Evolutionary conservation across 1,140 invertebrate genomes (phyloP).

Genomic region (Diprion similis): DNA sequence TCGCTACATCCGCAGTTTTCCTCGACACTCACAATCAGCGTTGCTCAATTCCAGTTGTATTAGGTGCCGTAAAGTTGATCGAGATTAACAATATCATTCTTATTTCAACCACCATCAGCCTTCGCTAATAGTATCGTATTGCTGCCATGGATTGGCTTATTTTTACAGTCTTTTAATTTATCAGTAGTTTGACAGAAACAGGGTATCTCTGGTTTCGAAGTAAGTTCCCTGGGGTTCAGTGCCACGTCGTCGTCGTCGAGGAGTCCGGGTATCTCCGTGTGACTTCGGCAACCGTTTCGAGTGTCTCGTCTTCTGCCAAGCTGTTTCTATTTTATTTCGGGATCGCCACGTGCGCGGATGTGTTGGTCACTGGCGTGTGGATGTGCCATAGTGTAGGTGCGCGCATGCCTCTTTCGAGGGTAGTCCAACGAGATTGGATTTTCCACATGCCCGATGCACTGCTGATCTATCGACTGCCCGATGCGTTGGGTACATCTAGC

Average conservation of each 20-base stretch:
- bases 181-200: slow-evolving; percentile 4
- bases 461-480: background rate
- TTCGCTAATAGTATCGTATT: no score
- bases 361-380: slow-evolving; percentile 35
- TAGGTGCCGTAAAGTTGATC: no score
- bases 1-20: no score
- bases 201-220: slow-evolving; percentile 27
- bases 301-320: slow-evolving; percentile 46
- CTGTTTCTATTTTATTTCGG: slow-evolving; percentile 55
- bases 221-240: slow-evolving; percentile 29
- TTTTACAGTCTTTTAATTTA: background rate
- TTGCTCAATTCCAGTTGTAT: no score
- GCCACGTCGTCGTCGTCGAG: slow-evolving; percentile 29
- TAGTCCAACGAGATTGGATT: background rate
- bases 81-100: no score
- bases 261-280: slow-evolving; percentile 29
- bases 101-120: no score
- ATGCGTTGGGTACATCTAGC: no score
- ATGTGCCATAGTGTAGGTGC: slow-evolving; percentile 27
- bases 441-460: background rate
- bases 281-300: slow-evolving; percentile 21
- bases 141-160: no score
- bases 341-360: slow-evolving; percentile 52
- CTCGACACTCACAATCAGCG: no score
- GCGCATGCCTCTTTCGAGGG: slow-evolving; percentile 10